Conservation (phyloP, 2,888 invertebrate species). For the Steinernema hermaphroditum region DNA sequence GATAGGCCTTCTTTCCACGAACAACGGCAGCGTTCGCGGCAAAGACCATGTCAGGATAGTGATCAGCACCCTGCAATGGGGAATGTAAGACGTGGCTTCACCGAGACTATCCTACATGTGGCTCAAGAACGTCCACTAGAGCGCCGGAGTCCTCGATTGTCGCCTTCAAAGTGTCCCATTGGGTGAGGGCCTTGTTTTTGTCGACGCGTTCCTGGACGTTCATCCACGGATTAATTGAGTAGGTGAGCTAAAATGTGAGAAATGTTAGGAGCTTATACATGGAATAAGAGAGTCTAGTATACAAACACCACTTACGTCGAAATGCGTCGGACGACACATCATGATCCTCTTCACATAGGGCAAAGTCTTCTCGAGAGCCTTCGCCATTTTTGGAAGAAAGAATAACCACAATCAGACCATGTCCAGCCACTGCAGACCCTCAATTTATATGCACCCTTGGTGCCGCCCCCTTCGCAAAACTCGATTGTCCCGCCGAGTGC, state of each 20-base stretch:
- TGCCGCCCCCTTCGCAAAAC: not conserved
- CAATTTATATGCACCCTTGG: not conserved
- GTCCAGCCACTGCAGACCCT: not conserved
- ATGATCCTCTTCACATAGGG: constrained; percentile 42
- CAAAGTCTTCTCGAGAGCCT: constrained; percentile 23
- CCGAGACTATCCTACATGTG: constrained; percentile 43
- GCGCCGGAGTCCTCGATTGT: constrained; percentile 56
- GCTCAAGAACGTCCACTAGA: constrained; percentile 58
- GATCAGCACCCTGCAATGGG: constrained; percentile 55
- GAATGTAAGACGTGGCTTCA: not conserved
- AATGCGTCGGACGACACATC: constrained; percentile 63
- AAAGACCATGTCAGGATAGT: constrained; percentile 64
- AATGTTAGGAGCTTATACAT: not conserved
- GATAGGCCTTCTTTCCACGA: constrained; percentile 58
- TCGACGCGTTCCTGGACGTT: constrained; percentile 46
- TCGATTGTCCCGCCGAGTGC: not conserved
- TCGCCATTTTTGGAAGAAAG: not conserved
- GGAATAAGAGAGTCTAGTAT: not conserved
- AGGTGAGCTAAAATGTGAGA: constrained; percentile 47
- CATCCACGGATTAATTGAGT: constrained; percentile 66
- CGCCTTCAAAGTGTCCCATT: constrained; percentile 58
- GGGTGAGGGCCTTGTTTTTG: constrained; percentile 48
- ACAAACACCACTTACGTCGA: constrained; percentile 41
- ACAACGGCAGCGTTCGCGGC: constrained; percentile 64
- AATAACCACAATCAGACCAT: not conserved